Evolutionary conservation across 2,888 invertebrate genomes (phyloP), one percentile per base, ranked within the genome.

Genomic region (Atethmia centrago): DNA sequence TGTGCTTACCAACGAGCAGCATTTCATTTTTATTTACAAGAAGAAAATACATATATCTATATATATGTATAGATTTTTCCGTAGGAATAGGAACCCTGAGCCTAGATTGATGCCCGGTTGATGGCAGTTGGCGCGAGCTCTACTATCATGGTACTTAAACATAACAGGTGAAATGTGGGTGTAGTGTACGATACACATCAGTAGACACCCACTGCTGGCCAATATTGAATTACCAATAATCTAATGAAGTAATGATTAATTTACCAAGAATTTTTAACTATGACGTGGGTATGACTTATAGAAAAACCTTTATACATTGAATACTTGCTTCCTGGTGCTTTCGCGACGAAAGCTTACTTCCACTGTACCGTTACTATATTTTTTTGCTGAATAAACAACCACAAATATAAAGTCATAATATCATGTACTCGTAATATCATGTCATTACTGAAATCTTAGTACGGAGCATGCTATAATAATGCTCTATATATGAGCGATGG

Each of bases 401-500:
- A 65, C 36, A 58, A 58, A 74, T 40, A 79, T 63, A 47, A 40
- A 36, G 51, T n/a, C n/a, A n/a, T n/a, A n/a, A n/a, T n/a, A n/a
- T n/a, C n/a, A n/a, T n/a, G n/a, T n/a, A n/a, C n/a, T n/a, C n/a
- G n/a, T n/a, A n/a, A n/a, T n/a, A n/a, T n/a, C 12, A 19, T 55
- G 3, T 28, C 7, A 55, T 64, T 45, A 51, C 45, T 58, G 21
- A 28, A 51, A 42, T 76, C 31, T 70, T 45, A 28, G 31, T 40
- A 53, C 19, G 9, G 14, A 59, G 51, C 63, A 28, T 53, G 25
- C 31, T 42, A n/a, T 19, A 42, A 53, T 65, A 71, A 71, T 31
- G 65, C 53, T 55, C 61, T 72, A 47, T 69, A 31, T 58, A 68
- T 81, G 81, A 77, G 68, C 61, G 78, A 80, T 74, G 70, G 59